Percentiles rank a stretch among this genome's conserved stretches.
Evolutionary conservation across 2,113 vertebrate species (phyloP).

Genomic region (Hippocampus barbouri): DNA sequence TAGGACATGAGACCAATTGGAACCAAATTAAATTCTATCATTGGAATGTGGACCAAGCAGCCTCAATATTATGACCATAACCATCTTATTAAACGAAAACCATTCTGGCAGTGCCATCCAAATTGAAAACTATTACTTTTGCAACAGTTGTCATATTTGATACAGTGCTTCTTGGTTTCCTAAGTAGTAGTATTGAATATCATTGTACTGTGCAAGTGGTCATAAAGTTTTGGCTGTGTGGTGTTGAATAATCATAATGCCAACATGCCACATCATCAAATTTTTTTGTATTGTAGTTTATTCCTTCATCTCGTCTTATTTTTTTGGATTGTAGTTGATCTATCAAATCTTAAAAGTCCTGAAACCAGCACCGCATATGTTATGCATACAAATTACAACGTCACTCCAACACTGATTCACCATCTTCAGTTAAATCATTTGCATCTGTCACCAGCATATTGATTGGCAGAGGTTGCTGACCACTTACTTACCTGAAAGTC

Average conservation of each 20-base stretch:
- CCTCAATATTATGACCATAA: neutral
- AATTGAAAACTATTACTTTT: too few relatives aligned
- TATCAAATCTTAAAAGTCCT: neutral
- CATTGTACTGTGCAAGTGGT: neutral
- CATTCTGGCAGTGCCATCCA: neutral
- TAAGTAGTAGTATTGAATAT: neutral
- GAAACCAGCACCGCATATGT: neutral
- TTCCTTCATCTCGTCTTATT: neutral
- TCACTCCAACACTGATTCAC: neutral
- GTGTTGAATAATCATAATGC: neutral
- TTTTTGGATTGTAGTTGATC: too few relatives aligned
- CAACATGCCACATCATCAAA: too few relatives aligned
- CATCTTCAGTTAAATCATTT: neutral
- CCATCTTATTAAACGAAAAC: neutral
- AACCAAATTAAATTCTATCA: neutral
- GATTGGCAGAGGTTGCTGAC: neutral
- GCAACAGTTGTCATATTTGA: too few relatives aligned
- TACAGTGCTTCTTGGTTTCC: too few relatives aligned
- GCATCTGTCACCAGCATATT: conserved; percentile 11
- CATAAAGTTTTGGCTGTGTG: neutral
- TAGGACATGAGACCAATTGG: neutral
- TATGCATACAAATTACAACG: neutral
- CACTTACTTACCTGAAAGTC: conserved; percentile 38
- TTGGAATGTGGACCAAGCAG: neutral
- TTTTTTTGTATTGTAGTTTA: neutral